Evolutionary conservation across 92 coral and sea anemone genomes (phyloP), one percentile per base, ranked within the genome.

Genomic region (Pocillopora meandrina): DNA sequence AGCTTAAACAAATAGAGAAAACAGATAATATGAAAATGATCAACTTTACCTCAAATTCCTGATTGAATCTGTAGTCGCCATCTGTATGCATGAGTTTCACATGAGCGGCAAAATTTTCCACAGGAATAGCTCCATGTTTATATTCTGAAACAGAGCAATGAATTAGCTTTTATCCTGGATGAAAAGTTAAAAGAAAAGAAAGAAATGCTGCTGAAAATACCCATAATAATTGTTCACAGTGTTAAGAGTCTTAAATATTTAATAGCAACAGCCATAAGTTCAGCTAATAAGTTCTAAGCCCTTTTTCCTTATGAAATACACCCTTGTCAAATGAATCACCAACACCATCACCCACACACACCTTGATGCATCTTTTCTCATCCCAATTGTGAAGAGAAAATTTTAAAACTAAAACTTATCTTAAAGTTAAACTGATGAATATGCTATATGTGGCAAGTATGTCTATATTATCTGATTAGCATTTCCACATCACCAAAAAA

Each of bases 21-120:
- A 5, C 61, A 17, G 3, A 81, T 23, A 18, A 67, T 13, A 69
- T 1, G 19, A 42, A 17, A 74, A 15, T 1, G 3, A 59, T 18
- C 23, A 3, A n/a, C 21, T 60, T 69, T 69, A 94, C 98, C 91
- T 94, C 95, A 87, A 87, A 94, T 82, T 94, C 98, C 36, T 87
- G 82, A 33, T 87, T 90, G 88, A 94, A 94, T 60, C 85, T 88
- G 87, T 94, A 94, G 87, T 94, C 95, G 34, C 87, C 89, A 68
- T 94, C 98, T 12, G 88, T 87, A 75, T 94, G 98, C 34, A 93
- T 79, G 9, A 84, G 76, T 61, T 76, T 86, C 9, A 92, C 92
- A 72, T 94, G 92, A 17, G 62, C 73, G 33, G 86, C 76, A 81
- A 94, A 94, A 56, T 71, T 84, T 61, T 72, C 85, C 47, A 90